Evolutionary conservation across 2,888 invertebrate genomes (phyloP), one percentile per base, ranked within the genome.

Genomic region (Cacoxenus indagator): DNA sequence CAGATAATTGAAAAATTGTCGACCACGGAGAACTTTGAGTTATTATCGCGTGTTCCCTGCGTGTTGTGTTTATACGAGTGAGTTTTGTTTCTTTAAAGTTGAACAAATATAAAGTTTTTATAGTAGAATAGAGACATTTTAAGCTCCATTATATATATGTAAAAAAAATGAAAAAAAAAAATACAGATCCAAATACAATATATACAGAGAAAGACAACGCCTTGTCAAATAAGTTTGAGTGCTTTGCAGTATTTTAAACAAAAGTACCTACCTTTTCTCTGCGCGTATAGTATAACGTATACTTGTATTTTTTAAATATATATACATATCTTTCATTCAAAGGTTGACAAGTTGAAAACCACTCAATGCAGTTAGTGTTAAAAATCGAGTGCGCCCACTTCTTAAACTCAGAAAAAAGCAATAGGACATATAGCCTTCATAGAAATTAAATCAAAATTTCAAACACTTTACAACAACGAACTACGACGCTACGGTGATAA

Each of bases 211-310:
- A 37, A 8, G 37, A 37, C 6, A 11, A 37, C 11, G 37, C 37
- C 11, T 37, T 5, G n/a, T n/a, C 17, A 46, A 2, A n/a, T 14
- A 46, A 14, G 46, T 46, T n/a, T 46, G 4, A 5, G 4, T 46
- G 5, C 31, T 8, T 54, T 54, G 51, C 51, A 24, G 6, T 22
- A 2, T 54, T 54, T 11, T 22, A 46, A 54, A 22, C n/a, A 14
- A 31, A 4, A 31, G 59, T 59, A 61, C 61, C 61, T 61, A 61
- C 61, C 61, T 61, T 37, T 59, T 26, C 17, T 5, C 31, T 31
- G 31, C 31, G 11, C 14, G 14, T 55, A 11, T 1, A 27, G 8
- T 27, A 48, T 17, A 37, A 8, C 37, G 37, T 5, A 1, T n/a
- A 46, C n/a, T 17, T 46, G 5, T 9, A 43, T 1, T n/a, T 54